phyloP scores from a whole-genome alignment of 2,113 vertebrate species.

The Gnathonemus longibarbis region DNA sequence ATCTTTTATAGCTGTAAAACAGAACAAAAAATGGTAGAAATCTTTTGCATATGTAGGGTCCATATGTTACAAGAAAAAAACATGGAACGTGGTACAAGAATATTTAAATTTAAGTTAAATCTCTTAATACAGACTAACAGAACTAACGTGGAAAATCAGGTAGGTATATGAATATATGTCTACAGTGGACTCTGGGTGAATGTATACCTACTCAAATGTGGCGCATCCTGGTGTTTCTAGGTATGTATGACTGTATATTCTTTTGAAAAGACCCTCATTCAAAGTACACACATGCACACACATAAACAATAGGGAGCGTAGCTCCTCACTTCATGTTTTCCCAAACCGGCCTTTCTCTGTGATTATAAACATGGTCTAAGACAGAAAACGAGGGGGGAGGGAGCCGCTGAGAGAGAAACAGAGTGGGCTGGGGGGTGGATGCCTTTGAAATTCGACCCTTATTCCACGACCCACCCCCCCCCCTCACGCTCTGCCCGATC shows the following conservation, averaged over 20 bases:
- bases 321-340: constrained; percentile 31
- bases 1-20: neutral
- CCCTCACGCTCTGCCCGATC: constrained; percentile 36
- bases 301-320: constrained; percentile 36
- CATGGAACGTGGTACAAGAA: neutral
- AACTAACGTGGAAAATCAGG: neutral
- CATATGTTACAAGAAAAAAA: neutral
- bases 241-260: neutral
- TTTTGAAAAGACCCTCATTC: neutral
- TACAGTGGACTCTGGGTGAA: neutral
- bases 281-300: neutral
- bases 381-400: constrained; percentile 40
- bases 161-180: neutral
- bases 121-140: neutral
- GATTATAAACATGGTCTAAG: constrained; percentile 50
- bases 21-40: neutral
- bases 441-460: constrained; percentile 65
- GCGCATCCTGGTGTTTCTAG: neutral
- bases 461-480: constrained; percentile 42
- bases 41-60: neutral
- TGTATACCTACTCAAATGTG: neutral
- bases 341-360: constrained; percentile 27
- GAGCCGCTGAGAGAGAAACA: constrained; percentile 33
- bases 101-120: neutral
- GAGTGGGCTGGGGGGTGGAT: constrained; percentile 29